Conservation (phyloP, 1,140 invertebrate species). For the Drosophila obscura region DNA sequence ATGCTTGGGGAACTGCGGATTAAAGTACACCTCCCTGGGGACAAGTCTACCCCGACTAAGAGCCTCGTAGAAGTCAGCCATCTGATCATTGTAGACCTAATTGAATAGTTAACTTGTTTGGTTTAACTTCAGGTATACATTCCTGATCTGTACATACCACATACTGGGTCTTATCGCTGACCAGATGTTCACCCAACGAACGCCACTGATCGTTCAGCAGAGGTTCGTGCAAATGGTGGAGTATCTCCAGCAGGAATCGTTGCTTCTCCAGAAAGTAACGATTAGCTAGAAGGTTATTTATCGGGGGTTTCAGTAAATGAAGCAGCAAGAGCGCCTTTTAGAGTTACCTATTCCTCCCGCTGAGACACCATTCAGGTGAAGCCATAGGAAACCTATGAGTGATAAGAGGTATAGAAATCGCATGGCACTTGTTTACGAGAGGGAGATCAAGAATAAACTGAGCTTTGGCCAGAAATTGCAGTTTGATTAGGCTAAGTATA, state of each 20-base stretch:
- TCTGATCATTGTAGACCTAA: conserved; percentile 43
- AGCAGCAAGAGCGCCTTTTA: too few relatives aligned
- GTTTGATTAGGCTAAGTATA: conserved; percentile 18
- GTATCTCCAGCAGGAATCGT: conserved; percentile 48
- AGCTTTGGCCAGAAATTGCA: conserved; percentile 10
- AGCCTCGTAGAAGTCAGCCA: conserved; percentile 25
- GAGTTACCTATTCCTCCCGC: conserved; percentile 36
- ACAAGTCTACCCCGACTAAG: conserved; percentile 63
- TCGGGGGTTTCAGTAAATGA: neutral
- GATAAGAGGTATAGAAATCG: conserved; percentile 20
- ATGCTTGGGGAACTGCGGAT: conserved; percentile 85
- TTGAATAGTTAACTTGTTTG: neutral
- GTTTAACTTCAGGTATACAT: neutral
- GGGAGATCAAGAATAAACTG: conserved; percentile 34
- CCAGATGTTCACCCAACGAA: conserved; percentile 33
- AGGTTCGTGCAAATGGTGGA: conserved; percentile 51
- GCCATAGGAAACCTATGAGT: neutral
- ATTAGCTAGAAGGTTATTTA: conserved; percentile 24
- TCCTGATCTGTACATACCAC: conserved; percentile 28
- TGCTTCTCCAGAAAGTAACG: conserved; percentile 61
- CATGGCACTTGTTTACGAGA: conserved; percentile 52
- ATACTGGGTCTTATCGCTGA: conserved; percentile 50
- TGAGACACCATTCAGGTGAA: conserved; percentile 1
- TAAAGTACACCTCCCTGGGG: conserved; percentile 86
- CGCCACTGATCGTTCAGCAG: conserved; percentile 50